These are phyloP conservation scores for Pandemis corylana DNA, from an alignment of 2,888 invertebrate species.

Conservation along the genomic window DNA sequence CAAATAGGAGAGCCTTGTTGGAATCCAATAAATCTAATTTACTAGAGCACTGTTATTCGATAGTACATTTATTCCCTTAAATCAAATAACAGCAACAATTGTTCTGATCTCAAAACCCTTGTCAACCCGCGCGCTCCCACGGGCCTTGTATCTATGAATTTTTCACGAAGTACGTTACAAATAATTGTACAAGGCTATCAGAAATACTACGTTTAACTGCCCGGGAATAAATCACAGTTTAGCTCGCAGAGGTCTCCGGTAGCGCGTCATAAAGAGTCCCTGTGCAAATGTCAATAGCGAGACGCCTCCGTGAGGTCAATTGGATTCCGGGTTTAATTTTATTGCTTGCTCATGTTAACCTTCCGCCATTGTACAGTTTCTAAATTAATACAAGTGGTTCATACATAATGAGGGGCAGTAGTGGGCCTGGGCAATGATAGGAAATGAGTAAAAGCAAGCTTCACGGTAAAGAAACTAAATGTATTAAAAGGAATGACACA, in stretches of 20 bases:
- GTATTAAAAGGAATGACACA: no score
- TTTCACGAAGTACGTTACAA: conserved; percentile 11
- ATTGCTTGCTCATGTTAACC: not conserved
- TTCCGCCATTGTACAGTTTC: not conserved
- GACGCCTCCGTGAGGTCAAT: not conserved
- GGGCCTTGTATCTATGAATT: conserved; percentile 10
- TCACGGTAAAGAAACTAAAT: no score
- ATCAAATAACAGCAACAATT: conserved; percentile 20
- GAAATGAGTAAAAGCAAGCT: no score
- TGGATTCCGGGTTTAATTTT: not conserved
- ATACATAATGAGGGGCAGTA: no score
- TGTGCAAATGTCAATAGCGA: not conserved
- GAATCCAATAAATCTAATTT: conserved; percentile 9
- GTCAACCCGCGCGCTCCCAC: conserved; percentile 7
- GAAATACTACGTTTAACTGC: not conserved
- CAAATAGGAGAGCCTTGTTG: not conserved
- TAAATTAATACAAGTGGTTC: no score
- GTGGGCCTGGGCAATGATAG: no score
- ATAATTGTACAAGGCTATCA: not conserved
- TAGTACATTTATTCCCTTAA: not conserved
- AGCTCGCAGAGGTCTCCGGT: not conserved
- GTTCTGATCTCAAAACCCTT: conserved; percentile 27
- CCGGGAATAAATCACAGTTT: not conserved
- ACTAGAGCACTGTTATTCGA: conserved; percentile 8
- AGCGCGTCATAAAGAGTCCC: not conserved